Percentiles rank a stretch among this genome's conserved stretches.
Evolutionary conservation across 2,797 vertebrate genomes (phyloP).

Genomic region (Pogonophryne albipinna): DNA sequence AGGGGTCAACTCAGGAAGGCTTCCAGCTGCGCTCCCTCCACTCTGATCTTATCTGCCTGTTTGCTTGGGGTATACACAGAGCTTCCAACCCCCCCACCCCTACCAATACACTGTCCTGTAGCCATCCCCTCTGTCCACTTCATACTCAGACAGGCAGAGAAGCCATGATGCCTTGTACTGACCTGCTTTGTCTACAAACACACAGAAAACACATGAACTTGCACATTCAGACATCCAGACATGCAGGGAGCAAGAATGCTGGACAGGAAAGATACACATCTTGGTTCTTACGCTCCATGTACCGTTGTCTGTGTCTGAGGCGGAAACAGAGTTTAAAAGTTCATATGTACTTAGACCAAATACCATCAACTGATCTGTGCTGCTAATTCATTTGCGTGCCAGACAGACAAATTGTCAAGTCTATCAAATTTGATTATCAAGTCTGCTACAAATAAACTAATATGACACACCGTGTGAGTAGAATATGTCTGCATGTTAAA

Average conservation of each 20-base stretch:
- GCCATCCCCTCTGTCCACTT: slow-evolving; percentile 23
- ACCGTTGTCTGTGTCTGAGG: slow-evolving; percentile 43
- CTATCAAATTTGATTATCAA: slow-evolving; percentile 46
- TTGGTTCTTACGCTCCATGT: slow-evolving; percentile 53
- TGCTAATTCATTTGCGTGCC: slow-evolving; percentile 30
- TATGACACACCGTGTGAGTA: slow-evolving; percentile 26
- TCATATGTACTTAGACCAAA: slow-evolving; percentile 36
- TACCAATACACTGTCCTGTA: slow-evolving; percentile 26
- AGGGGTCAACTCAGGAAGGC: slow-evolving; percentile 70
- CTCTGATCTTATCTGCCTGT: slow-evolving; percentile 80
- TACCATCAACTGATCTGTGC: slow-evolving; percentile 39
- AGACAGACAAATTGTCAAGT: slow-evolving; percentile 44
- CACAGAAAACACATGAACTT: not conserved
- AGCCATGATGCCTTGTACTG: not conserved
- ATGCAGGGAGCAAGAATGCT: slow-evolving; percentile 19
- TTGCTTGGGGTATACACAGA: slow-evolving; percentile 61
- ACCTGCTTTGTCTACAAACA: slow-evolving; percentile 14
- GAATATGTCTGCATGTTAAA: slow-evolving; percentile 57
- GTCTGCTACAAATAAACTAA: slow-evolving; percentile 50
- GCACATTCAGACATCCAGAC: slow-evolving; percentile 3
- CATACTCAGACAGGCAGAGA: slow-evolving; percentile 5
- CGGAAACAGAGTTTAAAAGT: slow-evolving; percentile 57
- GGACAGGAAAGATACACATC: slow-evolving; percentile 63
- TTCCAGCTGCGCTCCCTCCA: slow-evolving; percentile 76
- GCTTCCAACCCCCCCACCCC: slow-evolving; percentile 22